Evolutionary conservation across 2,113 vertebrate genomes (phyloP).

Genomic region (Coturnix japonica): DNA sequence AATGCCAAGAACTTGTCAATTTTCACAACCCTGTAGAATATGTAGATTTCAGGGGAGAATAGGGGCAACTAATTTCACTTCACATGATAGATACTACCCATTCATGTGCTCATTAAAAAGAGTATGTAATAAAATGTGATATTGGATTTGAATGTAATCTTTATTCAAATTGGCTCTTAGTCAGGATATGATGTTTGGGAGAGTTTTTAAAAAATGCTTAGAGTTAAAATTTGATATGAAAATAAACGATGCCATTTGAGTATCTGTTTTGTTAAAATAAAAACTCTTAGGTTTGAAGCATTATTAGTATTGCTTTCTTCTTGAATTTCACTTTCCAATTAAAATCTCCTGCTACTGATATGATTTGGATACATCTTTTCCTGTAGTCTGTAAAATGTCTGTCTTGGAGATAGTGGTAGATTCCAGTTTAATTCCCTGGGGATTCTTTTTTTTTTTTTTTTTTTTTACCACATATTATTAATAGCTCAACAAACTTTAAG

Average conservation of each 20-base stretch:
- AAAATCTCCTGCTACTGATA: not conserved
- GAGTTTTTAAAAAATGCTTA: not conserved
- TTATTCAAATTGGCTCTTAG: not conserved
- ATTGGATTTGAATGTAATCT: rapidly evolving
- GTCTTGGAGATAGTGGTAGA: not conserved
- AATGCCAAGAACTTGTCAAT: not conserved
- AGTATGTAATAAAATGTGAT: not conserved
- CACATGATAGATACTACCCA: rapidly evolving
- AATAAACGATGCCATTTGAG: not conserved
- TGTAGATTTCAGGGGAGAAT: rapidly evolving
- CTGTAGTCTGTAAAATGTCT: not conserved
- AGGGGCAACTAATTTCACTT: not conserved
- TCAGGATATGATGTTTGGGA: rapidly evolving
- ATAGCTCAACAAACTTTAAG: not conserved
- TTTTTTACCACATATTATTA: not conserved
- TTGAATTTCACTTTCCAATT: not conserved
- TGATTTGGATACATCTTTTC: not conserved
- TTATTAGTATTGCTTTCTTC: rapidly evolving
- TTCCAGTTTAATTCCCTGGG: not conserved
- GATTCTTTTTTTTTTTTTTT: not conserved
- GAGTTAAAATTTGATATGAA: not conserved
- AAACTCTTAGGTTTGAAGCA: not conserved
- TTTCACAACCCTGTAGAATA: not conserved
- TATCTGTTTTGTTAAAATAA: not conserved
- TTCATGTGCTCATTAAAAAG: not conserved